phyloP scores from a whole-genome alignment of 2,888 invertebrate genomes.

The Molanna angustata region DNA sequence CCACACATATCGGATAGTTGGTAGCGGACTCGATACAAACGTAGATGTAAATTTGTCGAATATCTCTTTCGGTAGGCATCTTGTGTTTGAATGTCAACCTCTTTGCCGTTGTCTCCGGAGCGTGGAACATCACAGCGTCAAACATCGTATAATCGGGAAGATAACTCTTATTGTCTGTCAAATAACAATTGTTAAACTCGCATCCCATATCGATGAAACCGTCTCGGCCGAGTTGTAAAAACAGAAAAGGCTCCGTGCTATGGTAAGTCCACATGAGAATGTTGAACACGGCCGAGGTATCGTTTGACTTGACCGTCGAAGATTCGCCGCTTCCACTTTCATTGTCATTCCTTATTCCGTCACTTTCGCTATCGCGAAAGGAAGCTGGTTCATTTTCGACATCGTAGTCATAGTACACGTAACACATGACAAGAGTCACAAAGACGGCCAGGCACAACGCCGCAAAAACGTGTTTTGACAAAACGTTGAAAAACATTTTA shows the following conservation, averaged over 20 bases:
- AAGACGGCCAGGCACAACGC: no score
- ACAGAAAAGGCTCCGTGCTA: constrained; percentile 15
- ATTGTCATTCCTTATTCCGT: neutral
- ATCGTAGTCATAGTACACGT: no score
- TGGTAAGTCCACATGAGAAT: constrained; percentile 21
- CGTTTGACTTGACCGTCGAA: neutral
- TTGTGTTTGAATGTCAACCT: constrained; percentile 6
- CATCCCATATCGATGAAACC: constrained; percentile 40
- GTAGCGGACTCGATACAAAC: constrained; percentile 42
- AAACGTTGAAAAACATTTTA: no score
- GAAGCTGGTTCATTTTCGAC: no score
- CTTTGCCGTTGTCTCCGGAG: constrained; percentile 37
- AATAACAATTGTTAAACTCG: constrained; percentile 46
- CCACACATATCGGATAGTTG: constrained; percentile 40
- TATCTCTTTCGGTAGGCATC: constrained; percentile 36
- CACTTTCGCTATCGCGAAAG: no score
- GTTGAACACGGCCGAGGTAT: neutral
- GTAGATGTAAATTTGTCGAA: constrained; percentile 52
- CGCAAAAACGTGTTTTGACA: no score
- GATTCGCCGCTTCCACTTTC: neutral
- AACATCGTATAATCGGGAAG: constrained; percentile 42
- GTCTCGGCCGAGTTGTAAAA: constrained; percentile 37
- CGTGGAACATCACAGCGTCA: constrained; percentile 56
- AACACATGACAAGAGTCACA: no score
- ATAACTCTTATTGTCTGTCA: constrained; percentile 39